Base-by-base conservation (phyloP, 2,888 invertebrate genomes). In the Invenusta paracnida region DNA sequence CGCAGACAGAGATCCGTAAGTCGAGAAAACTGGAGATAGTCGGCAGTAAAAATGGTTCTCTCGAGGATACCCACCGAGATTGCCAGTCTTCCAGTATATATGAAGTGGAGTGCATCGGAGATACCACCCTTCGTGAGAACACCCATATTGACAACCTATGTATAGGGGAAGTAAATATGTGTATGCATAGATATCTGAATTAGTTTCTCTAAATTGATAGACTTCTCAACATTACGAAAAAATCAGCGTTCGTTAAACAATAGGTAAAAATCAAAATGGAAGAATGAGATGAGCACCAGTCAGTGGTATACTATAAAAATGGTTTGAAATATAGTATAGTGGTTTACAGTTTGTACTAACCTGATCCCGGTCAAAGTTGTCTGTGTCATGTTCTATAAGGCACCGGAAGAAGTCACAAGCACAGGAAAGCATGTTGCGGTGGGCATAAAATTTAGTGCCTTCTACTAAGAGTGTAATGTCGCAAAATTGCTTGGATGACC, bases 101-200 rank as follows among this genome's bases (percentile, higher is more conserved):
- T 73, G 73, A 73, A 73, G 73, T 73, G 73, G 73, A 73, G 73
- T 13, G 73, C 73, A 25, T 73, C 73, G 27, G 73, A 73, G 48
- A 48, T 17, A 23, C 27, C 27, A 5, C 23, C 73, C 27, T 73
- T 73, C 11, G 73, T 73, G 73, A 73, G 73, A 73, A 73, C 73
- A 13, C 73, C 73, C 17, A 73, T 5, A 23, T 73, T 5, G 73
- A 73, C 27, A 2, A 73, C 73, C n/a, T n/a, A n/a, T n/a, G n/a
- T n/a, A n/a, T n/a, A n/a, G n/a, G n/a, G n/a, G n/a, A n/a, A n/a
- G n/a, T n/a, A n/a, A n/a, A n/a, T n/a, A n/a, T n/a, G n/a, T n/a
- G n/a, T n/a, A n/a, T n/a, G n/a, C n/a, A n/a, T n/a, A n/a, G n/a
- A n/a, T n/a, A n/a, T n/a, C n/a, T n/a, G n/a, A n/a, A n/a, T n/a